phyloP scores from a whole-genome alignment of 2,113 vertebrate genomes.

The Narcine bancroftii region DNA sequence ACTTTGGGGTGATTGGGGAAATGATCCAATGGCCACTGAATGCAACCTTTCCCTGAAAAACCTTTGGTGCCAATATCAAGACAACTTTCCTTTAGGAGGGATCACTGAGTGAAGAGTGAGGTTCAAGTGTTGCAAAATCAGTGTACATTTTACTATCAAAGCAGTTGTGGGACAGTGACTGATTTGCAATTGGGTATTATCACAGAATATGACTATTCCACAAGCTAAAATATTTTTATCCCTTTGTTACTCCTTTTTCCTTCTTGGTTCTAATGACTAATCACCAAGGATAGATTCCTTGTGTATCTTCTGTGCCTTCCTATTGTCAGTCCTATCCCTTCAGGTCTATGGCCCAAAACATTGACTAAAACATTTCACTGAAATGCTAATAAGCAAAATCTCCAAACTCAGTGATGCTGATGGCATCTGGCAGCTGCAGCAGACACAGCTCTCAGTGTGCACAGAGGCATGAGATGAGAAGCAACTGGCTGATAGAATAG shows the following conservation, averaged over 20 bases:
- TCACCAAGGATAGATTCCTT: neutral
- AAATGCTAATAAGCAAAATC: conserved; percentile 5
- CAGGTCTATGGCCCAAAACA: neutral
- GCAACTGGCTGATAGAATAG: neutral
- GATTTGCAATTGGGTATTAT: neutral
- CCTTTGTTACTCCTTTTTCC: neutral
- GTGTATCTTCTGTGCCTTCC: neutral
- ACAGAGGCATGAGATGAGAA: neutral
- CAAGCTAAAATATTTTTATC: neutral
- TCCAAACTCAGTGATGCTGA: neutral
- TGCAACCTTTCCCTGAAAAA: neutral
- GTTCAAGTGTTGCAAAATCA: no score
- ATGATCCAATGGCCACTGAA: neutral
- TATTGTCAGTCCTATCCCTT: neutral
- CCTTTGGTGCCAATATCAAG: neutral
- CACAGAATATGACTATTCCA: no score
- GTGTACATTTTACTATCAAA: neutral
- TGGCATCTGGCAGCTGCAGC: conserved; percentile 18
- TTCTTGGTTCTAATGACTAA: neutral
- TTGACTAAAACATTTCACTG: conserved; percentile 5
- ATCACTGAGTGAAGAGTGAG: no score
- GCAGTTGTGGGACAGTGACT: no score
- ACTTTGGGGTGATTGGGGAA: neutral
- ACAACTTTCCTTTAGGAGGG: neutral
- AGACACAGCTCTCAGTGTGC: neutral